These are phyloP conservation scores for Sarcophaga bullata DNA, from an alignment of 1,140 invertebrate species.

Conservation along the genomic window DNA sequence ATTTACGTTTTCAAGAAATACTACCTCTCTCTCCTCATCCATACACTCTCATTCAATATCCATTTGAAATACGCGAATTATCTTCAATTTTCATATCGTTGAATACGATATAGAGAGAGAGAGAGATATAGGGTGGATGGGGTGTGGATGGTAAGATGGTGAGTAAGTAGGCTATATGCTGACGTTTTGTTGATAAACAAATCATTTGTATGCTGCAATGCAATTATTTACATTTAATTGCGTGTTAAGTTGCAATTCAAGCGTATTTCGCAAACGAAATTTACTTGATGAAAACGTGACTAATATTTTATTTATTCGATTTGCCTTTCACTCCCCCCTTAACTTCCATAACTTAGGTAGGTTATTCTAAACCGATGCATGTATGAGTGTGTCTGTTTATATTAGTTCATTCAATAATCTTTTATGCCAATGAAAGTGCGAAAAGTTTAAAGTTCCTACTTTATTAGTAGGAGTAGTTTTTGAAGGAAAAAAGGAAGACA, in stretches of 20 bases:
- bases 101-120: not conserved
- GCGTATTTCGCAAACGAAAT: not conserved
- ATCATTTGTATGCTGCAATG: slow-evolving; percentile 39
- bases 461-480: not conserved
- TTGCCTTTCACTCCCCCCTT: no score
- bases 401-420: not conserved
- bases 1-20: not conserved
- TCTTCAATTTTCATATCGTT: not conserved
- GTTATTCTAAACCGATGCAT: not conserved
- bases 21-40: not conserved
- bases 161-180: not conserved
- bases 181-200: slow-evolving; percentile 34
- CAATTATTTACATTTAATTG: slow-evolving; percentile 43
- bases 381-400: not conserved
- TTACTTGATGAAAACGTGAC: slow-evolving; percentile 30
- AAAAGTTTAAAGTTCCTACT: not conserved
- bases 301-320: not conserved
- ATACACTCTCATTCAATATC: not conserved
- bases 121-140: no score
- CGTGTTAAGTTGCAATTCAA: slow-evolving; percentile 34
- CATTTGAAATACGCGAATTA: not conserved
- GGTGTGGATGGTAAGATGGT: no score
- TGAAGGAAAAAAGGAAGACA: not conserved
- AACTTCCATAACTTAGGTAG: not conserved
- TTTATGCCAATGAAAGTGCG: not conserved